Base-by-base conservation (phyloP, 1,140 invertebrate species). In the Drosophila sp. region DNA sequence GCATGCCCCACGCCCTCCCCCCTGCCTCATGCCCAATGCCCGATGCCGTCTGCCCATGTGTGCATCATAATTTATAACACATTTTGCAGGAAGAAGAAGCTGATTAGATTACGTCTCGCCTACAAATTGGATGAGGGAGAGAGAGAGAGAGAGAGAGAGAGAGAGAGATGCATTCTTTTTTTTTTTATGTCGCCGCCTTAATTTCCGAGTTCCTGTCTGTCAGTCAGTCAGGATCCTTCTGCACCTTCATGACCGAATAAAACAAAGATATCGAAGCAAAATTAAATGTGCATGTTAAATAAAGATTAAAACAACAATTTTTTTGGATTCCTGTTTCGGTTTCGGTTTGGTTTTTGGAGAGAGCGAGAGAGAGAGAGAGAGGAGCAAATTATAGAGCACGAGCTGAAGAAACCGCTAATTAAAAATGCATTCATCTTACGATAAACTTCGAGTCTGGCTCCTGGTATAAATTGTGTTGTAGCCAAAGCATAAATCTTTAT, bases 381-480 rank as follows among this genome's bases (percentile, higher is more conserved):
- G n/a, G 50, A 11, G 8, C 4, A 63, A 63, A 63, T 47, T 47
- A 63, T 54, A 55, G 44, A 33, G n/a, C 44, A 33, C 33, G 32
- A 17, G 32, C 47, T 33, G 30, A 27, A 50, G 33, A 65, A 65
- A 35, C 63, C 63, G 30, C 47, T 65, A 65, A 65, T 65, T 65
- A 65, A 65, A 65, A 65, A 65, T 65, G 63, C 63, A 65, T 65
- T 65, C 63, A 35, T 65, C 63, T 65, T 65, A 7, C n/a, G 60
- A 61, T 60, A 35, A 25, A 35, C 32, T 33, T 23, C 44, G 44
- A 50, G 44, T 35, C 32, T 40, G 57, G 27, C 60, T 61, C 60
- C 60, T 44, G 60, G 60, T 61, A 41, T 41, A 25, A 35, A 44
- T 47, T n/a, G 27, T 41, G 60, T 30, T 38, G 33, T 32, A 35